Conservation (phyloP, 2,113 vertebrate genomes). For the Reinhardtius hippoglossoides region DNA sequence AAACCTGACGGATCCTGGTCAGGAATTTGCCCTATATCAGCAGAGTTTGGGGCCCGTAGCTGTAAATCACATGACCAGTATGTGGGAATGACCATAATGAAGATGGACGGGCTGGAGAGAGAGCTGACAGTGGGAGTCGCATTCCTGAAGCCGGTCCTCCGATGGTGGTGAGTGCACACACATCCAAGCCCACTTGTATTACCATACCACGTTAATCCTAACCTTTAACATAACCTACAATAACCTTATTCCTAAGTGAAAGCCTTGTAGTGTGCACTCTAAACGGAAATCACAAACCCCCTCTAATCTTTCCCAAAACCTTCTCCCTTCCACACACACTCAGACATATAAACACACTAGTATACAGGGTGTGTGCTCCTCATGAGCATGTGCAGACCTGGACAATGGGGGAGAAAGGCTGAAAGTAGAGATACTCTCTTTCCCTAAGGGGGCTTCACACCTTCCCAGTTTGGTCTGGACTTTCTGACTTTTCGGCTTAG, state of each 20-base stretch:
- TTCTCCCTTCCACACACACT: neutral
- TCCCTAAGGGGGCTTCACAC: neutral
- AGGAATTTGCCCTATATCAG: constrained; percentile 77
- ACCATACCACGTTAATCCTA: neutral
- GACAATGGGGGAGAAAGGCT: neutral
- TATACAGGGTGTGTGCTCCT: constrained; percentile 21
- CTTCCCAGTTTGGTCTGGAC: neutral
- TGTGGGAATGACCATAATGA: constrained; percentile 68
- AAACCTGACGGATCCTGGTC: constrained; percentile 66
- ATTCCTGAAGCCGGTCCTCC: constrained; percentile 61
- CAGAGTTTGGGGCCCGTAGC: constrained; percentile 55
- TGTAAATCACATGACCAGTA: constrained; percentile 78
- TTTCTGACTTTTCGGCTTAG: neutral
- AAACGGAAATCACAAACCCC: neutral
- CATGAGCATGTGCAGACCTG: neutral
- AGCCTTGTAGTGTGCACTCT: neutral
- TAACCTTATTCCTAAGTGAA: neutral
- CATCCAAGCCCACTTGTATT: neutral
- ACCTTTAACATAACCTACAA: neutral
- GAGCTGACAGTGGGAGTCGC: constrained; percentile 61
- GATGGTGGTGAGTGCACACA: constrained; percentile 34
- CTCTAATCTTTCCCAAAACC: neutral
- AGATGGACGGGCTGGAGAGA: constrained; percentile 69
- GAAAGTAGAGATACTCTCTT: neutral
- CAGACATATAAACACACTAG: neutral